These are phyloP conservation scores for Chrosomus eos DNA, from an alignment of 2,797 vertebrate genomes.

Conservation along the genomic window DNA sequence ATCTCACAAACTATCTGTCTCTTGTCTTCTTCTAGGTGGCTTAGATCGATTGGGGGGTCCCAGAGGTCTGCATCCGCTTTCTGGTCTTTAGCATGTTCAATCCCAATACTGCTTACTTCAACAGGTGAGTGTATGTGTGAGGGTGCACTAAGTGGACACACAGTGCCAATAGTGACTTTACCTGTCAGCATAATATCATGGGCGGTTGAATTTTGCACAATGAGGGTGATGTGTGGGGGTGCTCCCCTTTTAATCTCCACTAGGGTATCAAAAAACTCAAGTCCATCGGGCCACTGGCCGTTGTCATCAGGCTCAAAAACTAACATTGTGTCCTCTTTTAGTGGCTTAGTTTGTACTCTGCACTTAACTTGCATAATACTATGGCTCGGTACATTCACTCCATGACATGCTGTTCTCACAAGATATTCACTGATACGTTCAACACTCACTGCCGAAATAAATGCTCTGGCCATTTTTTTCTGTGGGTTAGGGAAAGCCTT, in stretches of 20 bases:
- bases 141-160: not conserved
- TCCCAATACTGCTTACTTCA: not conserved
- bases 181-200: not conserved
- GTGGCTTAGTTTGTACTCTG: no score
- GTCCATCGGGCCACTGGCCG: no score
- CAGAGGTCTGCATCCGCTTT: not conserved
- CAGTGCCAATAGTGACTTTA: not conserved
- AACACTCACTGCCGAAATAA: no score
- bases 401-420: no score
- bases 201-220: not conserved
- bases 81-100: no score
- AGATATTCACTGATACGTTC: no score
- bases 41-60: not conserved
- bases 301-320: no score
- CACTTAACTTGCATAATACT: no score
- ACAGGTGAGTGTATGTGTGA: not conserved
- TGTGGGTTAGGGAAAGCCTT: no score
- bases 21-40: not conserved
- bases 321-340: no score
- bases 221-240: not conserved
- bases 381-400: no score
- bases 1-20: not conserved
- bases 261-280: conserved; percentile 11
- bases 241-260: not conserved
- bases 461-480: no score